These are phyloP conservation scores for Redunca redunca DNA, from an alignment of 2,113 vertebrate species.

Conservation along the genomic window DNA sequence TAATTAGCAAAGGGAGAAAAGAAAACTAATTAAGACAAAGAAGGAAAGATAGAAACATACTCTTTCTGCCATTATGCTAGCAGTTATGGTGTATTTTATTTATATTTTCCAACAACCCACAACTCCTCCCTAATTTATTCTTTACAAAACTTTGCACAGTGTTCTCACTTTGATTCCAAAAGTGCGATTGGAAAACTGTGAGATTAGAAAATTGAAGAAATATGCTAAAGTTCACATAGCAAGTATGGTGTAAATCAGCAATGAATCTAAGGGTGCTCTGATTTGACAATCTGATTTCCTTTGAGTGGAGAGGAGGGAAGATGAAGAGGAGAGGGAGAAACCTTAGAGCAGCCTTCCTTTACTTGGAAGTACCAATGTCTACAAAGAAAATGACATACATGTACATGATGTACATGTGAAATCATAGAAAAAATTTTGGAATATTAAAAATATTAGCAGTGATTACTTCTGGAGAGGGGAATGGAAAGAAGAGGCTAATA, in stretches of 20 bases:
- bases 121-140: not conserved
- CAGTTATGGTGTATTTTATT: not conserved
- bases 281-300: not conserved
- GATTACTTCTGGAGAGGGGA: not conserved
- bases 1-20: not conserved
- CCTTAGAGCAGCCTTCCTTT: not conserved
- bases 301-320: not conserved
- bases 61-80: not conserved
- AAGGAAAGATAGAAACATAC: not conserved
- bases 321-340: not conserved
- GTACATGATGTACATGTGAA: not conserved
- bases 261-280: not conserved
- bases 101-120: not conserved
- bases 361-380: not conserved
- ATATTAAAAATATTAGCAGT: not conserved
- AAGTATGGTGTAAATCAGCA: not conserved
- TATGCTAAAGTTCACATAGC: not conserved
- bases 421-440: not conserved
- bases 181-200: not conserved
- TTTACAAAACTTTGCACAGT: not conserved
- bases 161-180: slow-evolving; percentile 5
- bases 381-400: not conserved
- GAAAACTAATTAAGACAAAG: not conserved
- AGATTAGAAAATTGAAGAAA: slow-evolving; percentile 2
- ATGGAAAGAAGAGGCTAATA: not conserved